Percentiles rank a stretch among this genome's conserved stretches.
These are phyloP conservation scores for Denticeps clupeoides DNA, from an alignment of 2,797 vertebrate genomes.

Conservation along the genomic window DNA sequence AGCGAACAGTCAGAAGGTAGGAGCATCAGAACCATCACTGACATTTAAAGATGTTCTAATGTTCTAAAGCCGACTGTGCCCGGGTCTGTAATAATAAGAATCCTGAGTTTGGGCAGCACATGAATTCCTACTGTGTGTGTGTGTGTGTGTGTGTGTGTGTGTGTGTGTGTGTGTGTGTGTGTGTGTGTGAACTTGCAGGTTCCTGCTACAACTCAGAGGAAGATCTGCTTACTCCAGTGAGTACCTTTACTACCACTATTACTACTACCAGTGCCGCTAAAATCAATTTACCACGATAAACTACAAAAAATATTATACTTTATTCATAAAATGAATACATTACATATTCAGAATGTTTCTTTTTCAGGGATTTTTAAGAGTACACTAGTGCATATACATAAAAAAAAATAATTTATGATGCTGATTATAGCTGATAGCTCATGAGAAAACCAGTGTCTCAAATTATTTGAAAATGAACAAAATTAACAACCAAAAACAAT, in stretches of 20 bases:
- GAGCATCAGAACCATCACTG: constrained; percentile 8
- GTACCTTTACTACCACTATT: constrained; percentile 15
- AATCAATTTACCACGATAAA: neutral
- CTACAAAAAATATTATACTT: neutral
- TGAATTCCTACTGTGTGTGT: neutral
- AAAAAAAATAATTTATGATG: too few relatives aligned
- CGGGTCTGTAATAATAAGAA: neutral
- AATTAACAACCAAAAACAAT: too few relatives aligned
- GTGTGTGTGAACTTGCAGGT: constrained; percentile 42
- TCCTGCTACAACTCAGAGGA: constrained; percentile 57
- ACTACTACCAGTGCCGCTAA: neutral
- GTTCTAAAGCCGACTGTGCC: neutral
- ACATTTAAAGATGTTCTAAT: too few relatives aligned
- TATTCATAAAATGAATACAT: too few relatives aligned
- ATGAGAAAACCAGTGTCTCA: too few relatives aligned
- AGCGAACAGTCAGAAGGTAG: constrained; percentile 48
- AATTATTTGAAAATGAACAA: too few relatives aligned
- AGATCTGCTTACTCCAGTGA: constrained; percentile 48
- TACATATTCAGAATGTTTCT: too few relatives aligned
- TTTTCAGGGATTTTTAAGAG: too few relatives aligned
- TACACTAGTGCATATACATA: too few relatives aligned
- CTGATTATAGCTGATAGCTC: too few relatives aligned
- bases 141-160: neutral
- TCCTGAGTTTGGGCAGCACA: neutral
- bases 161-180: neutral